phyloP scores from a whole-genome alignment of 2,113 vertebrate genomes.

The Lucifuga dentata region DNA sequence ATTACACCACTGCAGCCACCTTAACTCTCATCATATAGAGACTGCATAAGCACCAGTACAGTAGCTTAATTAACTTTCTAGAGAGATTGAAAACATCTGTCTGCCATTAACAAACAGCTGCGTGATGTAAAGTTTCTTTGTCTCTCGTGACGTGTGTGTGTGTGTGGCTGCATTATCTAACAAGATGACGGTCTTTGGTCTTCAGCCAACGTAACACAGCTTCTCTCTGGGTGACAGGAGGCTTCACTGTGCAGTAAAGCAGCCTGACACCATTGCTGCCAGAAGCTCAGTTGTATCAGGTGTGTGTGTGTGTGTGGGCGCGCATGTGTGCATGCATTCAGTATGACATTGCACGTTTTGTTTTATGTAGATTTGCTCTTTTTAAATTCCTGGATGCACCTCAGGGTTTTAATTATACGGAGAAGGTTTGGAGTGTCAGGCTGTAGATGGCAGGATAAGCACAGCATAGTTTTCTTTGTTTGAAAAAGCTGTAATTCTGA shows the following conservation, averaged over 20 bases:
- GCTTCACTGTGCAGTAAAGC: conserved; percentile 49
- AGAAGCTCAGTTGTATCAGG: too few species aligned
- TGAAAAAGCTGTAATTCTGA: conserved; percentile 23
- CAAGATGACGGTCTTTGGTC: conserved; percentile 2
- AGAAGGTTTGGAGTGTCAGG: conserved; percentile 27
- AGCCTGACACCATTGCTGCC: conserved; percentile 19
- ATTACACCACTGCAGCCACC: conserved; percentile 10
- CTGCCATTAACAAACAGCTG: conserved; percentile 13
- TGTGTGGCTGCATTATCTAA: conserved; percentile 9
- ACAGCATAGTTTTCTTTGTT: background rate
- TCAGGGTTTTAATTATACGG: conserved; percentile 20
- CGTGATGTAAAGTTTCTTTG: conserved; percentile 18
- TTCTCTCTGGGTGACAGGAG: conserved; percentile 45
- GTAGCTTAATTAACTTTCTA: conserved; percentile 7
- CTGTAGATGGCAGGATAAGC: conserved; percentile 32
- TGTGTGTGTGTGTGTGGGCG: too few species aligned
- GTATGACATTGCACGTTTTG: conserved; percentile 8
- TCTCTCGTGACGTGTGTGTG: background rate
- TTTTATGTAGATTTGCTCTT: conserved; percentile 24
- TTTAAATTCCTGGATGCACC: conserved; percentile 37
- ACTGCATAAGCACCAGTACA: background rate
- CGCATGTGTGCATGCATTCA: conserved; percentile 19
- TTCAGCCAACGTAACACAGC: conserved; percentile 24
- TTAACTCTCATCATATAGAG: background rate
- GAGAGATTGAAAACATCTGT: conserved; percentile 20